phyloP scores from a whole-genome alignment of 2,888 invertebrate species.

The Leptopterna dolabrata region DNA sequence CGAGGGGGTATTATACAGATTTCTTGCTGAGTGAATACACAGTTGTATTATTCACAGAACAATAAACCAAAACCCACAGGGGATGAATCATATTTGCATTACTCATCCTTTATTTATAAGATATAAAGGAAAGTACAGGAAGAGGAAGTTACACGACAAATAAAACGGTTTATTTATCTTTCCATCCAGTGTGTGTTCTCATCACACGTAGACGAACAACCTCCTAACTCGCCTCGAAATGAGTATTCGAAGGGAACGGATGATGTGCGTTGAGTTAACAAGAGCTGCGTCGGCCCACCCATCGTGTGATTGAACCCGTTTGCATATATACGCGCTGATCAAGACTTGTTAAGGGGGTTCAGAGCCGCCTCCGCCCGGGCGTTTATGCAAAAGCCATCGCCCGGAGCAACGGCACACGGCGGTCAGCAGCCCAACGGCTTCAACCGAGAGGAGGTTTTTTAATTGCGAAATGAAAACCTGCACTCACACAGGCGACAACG shows the following conservation, averaged over 20 bases:
- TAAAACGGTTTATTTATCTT: too few relatives aligned
- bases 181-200: too few relatives aligned
- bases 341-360: conserved; percentile 4
- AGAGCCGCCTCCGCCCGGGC: neutral
- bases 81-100: too few relatives aligned
- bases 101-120: too few relatives aligned
- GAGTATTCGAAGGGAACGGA: neutral
- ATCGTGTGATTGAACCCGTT: conserved; percentile 37
- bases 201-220: too few relatives aligned
- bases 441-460: conserved; percentile 12
- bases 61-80: too few relatives aligned
- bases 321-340: conserved; percentile 42
- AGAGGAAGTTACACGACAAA: too few relatives aligned
- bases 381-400: conserved; percentile 41
- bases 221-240: neutral
- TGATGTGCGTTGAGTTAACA: neutral
- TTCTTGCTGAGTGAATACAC: too few relatives aligned
- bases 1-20: too few relatives aligned
- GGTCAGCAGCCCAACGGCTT: neutral
- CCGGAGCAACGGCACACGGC: neutral
- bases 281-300: neutral
- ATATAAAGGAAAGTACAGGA: too few relatives aligned
- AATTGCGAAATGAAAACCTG: conserved; percentile 37
- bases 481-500: neutral
- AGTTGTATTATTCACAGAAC: too few relatives aligned